Evolutionary conservation across 2,113 vertebrate species (phyloP).

Genomic region (Oenanthe oenanthe): DNA sequence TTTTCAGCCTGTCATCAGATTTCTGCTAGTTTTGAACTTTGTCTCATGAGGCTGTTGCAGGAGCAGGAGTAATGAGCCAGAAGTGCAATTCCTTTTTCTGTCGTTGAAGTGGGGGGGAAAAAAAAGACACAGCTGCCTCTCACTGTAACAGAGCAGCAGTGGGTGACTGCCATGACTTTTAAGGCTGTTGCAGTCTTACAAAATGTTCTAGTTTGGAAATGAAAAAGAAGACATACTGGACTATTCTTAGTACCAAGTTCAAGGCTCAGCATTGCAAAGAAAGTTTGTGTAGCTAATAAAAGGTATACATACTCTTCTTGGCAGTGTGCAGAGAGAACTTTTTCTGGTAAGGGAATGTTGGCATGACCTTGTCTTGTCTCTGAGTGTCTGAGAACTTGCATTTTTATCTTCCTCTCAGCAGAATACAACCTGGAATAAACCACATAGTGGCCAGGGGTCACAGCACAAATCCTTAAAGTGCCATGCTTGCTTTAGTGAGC

Average conservation of each 20-base stretch:
- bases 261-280: neutral
- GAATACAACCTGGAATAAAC: neutral
- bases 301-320: neutral
- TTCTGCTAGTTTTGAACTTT: neutral
- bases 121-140: neutral
- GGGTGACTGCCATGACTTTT: neutral
- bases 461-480: neutral
- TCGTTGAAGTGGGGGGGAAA: fast-evolving
- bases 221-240: neutral
- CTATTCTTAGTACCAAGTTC: neutral
- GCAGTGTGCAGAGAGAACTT: neutral
- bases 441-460: neutral
- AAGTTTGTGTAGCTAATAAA: neutral
- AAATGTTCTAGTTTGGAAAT: neutral
- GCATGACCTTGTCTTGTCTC: neutral
- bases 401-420: neutral
- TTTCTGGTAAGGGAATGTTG: neutral
- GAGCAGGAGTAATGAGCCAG: neutral
- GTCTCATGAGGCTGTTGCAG: neutral
- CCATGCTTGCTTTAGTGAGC: neutral
- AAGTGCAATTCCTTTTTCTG: neutral
- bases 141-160: neutral
- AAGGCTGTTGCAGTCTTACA: neutral
- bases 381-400: neutral
- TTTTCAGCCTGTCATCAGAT: slow-evolving; percentile 18